phyloP scores from a whole-genome alignment of 1,140 invertebrate species.

The Pteromalus puparum region DNA sequence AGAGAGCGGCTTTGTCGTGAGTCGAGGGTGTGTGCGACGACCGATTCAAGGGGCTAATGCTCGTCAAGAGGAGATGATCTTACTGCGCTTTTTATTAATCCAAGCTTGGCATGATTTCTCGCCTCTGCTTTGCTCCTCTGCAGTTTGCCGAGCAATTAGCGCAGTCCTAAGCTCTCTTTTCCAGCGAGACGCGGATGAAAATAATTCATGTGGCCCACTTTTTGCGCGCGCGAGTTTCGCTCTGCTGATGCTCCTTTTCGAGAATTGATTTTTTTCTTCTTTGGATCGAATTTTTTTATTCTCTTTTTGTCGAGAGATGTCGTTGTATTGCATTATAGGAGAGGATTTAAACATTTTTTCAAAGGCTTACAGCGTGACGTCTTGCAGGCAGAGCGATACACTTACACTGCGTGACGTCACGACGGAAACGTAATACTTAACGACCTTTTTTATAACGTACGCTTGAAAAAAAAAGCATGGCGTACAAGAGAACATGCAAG shows the following conservation, averaged over 20 bases:
- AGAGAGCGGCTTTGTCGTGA: too few relatives aligned
- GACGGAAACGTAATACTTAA: too few relatives aligned
- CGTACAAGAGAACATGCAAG: too few relatives aligned
- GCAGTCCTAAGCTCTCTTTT: background rate
- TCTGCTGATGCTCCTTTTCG: background rate
- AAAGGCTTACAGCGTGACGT: too few relatives aligned
- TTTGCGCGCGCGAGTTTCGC: background rate
- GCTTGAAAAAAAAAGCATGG: too few relatives aligned
- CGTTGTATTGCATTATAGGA: too few relatives aligned
- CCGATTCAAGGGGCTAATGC: background rate
- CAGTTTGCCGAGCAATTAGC: background rate
- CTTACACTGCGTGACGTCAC: too few relatives aligned
- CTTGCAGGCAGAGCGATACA: too few relatives aligned
- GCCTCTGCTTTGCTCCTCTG: background rate
- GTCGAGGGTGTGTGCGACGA: too few relatives aligned
- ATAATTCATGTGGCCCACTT: background rate
- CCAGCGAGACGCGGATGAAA: background rate
- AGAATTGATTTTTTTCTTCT: background rate
- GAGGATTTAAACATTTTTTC: too few relatives aligned
- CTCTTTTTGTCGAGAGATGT: too few relatives aligned
- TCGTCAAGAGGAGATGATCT: background rate
- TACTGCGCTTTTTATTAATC: slow-evolving; percentile 4
- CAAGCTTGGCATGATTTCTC: background rate
- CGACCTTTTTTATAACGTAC: too few relatives aligned
- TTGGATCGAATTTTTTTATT: background rate